Evolutionary conservation across 1,140 invertebrate species (phyloP).

Genomic region (Hyposmocoma kahamanoa): DNA sequence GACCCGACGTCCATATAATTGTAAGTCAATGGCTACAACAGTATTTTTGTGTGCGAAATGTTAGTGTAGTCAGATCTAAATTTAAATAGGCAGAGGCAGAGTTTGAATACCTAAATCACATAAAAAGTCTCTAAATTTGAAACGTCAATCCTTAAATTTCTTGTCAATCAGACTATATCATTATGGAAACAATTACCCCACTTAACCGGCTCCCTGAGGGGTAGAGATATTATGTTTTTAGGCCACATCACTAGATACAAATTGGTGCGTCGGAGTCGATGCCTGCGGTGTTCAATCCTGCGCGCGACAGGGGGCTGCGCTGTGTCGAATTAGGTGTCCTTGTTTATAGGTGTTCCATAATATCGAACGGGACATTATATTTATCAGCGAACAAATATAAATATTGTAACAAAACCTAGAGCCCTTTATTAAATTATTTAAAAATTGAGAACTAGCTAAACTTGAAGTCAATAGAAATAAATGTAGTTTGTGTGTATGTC

Average conservation of each 20-base stretch:
- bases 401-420: no score
- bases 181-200: conserved; percentile 33
- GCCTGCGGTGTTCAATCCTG: conserved; percentile 28
- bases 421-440: no score
- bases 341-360: conserved; percentile 16
- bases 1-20: no score
- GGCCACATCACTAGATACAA: conserved; percentile 22
- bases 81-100: no score
- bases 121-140: background rate
- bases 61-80: no score
- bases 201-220: conserved; percentile 30
- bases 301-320: conserved; percentile 26
- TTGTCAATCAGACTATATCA: conserved; percentile 11
- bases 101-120: background rate
- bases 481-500: no score
- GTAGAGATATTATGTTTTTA: conserved; percentile 29
- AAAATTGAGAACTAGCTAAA: no score
- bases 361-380: no score
- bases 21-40: no score
- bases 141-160: background rate
- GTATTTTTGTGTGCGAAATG: no score
- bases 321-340: conserved; percentile 10
- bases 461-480: no score
- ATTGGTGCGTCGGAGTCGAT: conserved; percentile 19
- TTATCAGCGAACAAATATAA: no score